phyloP scores from a whole-genome alignment of 2,888 invertebrate genomes.

The Athripsodes cinereus region DNA sequence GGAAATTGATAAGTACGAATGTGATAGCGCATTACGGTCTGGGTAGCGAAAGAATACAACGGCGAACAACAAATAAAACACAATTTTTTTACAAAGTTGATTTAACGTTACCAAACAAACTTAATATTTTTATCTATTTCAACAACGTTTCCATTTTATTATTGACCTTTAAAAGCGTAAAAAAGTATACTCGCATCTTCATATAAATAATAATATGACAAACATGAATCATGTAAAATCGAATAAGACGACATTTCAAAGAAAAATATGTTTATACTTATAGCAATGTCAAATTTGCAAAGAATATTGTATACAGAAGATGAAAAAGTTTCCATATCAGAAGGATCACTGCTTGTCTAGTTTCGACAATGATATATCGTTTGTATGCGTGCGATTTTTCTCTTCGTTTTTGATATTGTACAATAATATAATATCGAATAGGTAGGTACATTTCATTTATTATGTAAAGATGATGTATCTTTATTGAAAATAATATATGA shows the following conservation, averaged over 20 bases:
- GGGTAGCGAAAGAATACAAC: too few relatives aligned
- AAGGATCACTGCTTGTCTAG: slow-evolving; percentile 13
- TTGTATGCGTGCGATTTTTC: slow-evolving; percentile 15
- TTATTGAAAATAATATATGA: too few relatives aligned
- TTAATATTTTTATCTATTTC: too few relatives aligned
- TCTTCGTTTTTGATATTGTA: neutral
- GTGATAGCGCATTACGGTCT: too few relatives aligned
- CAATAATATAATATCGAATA: too few relatives aligned
- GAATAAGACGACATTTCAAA: slow-evolving; percentile 10
- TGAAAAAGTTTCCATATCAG: slow-evolving; percentile 11
- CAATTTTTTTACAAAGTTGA: too few relatives aligned
- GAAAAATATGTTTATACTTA: slow-evolving; percentile 17
- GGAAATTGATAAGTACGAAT: too few relatives aligned
- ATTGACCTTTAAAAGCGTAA: neutral
- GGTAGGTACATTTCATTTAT: too few relatives aligned
- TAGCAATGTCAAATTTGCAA: slow-evolving; percentile 9
- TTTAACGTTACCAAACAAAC: too few relatives aligned
- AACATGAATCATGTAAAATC: slow-evolving; percentile 12
- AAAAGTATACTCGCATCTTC: too few relatives aligned
- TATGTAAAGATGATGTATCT: too few relatives aligned
- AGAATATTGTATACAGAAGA: slow-evolving; percentile 7
- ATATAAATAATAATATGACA: slow-evolving; percentile 1
- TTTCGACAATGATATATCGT: slow-evolving; percentile 11
- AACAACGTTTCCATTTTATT: neutral
- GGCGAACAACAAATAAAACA: too few relatives aligned